Evolutionary conservation across 2,797 vertebrate species (phyloP), one percentile per base, ranked within the genome.

Genomic region (Petrocephalus schoutedeni): DNA sequence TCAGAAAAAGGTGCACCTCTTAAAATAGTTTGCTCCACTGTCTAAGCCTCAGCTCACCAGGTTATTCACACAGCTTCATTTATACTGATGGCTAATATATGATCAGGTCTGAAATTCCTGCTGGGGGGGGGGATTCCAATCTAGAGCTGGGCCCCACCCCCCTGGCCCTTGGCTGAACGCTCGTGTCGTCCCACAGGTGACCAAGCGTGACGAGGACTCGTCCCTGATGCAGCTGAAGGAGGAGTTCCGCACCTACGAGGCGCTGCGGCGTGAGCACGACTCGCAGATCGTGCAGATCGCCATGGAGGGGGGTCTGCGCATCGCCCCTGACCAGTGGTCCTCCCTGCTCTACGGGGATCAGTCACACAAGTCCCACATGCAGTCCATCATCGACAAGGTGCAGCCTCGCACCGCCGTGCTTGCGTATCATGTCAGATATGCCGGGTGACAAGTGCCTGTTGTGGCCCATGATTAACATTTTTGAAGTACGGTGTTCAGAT

Each of bases 311-410:
- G 98, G 98, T 14, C 94, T 99, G 90, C 97, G 98, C 84, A 99
- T 99, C 16, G 98, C 98, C n/a, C 98, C 98, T 0, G 98, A 99
- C 94, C 98, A 99, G 90, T 99, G 98, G 98, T 99, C 98, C 89
- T 99, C 98, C 0, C 94, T 99, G 86, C 93, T 99, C 0, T 99
- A 99, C 0, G 98, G 98, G 88, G 98, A 99, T 94, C 98, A 99
- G 89, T 97, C 98, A 87, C 98, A 99, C 93, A 99, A 99, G 93
- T 99, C 98, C 87, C 98, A 99, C 89, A 99, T 99, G 98, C 98
- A 99, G 94, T 99, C 98, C 82, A 99, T 99, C 91, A 99, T 99
- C 56, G 98, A 99, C 95, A 99, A 99, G 98, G 98, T 97, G 45
- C 9, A 2, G 1, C 23, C 61, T 10, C 0, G 21, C 59, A 23